These are phyloP conservation scores for Carettochelys insculpta DNA, from an alignment of 2,113 vertebrate genomes.

Conservation along the genomic window DNA sequence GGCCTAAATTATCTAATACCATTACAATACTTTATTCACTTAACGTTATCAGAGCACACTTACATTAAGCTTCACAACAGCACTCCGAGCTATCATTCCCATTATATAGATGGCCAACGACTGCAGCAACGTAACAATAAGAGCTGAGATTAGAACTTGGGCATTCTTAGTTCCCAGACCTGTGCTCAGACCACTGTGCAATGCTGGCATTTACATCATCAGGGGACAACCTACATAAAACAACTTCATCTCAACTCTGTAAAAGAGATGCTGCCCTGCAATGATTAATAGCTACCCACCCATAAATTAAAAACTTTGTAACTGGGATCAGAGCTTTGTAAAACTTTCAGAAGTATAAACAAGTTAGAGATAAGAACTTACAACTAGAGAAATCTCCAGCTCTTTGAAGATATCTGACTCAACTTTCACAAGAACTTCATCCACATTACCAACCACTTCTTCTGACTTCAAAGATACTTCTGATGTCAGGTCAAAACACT, in stretches of 20 bases:
- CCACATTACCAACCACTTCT: constrained; percentile 47
- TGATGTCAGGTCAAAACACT: constrained; percentile 74
- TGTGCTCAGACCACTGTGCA: background rate
- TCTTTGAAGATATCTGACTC: constrained; percentile 75
- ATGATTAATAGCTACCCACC: background rate
- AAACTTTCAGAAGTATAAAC: background rate
- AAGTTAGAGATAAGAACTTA: constrained; percentile 54
- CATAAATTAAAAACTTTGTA: background rate
- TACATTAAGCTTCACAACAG: background rate
- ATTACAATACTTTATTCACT: background rate
- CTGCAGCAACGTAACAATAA: background rate
- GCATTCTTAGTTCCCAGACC: background rate
- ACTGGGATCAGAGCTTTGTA: background rate
- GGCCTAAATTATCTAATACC: background rate
- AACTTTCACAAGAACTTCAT: constrained; percentile 72
- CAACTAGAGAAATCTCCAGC: constrained; percentile 68
- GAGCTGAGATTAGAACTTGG: background rate
- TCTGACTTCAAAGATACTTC: constrained; percentile 49
- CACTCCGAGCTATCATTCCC: background rate
- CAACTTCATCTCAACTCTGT: background rate
- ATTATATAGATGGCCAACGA: accelerated
- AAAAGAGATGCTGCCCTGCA: background rate
- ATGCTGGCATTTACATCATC: background rate
- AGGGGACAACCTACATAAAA: background rate
- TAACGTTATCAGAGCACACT: background rate